A percentile compares a stretch with the other conserved stretches of the same genome.
Conservation (phyloP, 2,888 invertebrate genomes). For the Gymnocheta viridis region DNA sequence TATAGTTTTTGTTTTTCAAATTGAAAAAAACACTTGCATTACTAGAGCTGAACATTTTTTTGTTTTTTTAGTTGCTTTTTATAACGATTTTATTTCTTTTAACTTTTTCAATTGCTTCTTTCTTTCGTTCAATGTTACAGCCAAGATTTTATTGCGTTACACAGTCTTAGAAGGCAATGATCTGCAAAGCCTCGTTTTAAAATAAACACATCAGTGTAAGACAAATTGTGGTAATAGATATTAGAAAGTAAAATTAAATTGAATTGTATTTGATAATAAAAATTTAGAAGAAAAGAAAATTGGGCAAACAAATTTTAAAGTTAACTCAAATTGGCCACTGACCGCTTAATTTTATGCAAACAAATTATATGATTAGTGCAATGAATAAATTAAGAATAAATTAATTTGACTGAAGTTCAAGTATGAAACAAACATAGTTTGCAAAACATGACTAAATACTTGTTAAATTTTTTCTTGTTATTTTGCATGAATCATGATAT, state of each 20-base stretch:
- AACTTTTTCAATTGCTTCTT: constrained; percentile 3
- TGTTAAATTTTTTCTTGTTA: background rate
- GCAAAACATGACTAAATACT: constrained; percentile 1
- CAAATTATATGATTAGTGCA: background rate
- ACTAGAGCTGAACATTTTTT: constrained; percentile 56
- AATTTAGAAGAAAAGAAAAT: background rate
- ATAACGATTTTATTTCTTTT: constrained; percentile 7
- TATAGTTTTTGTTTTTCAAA: background rate
- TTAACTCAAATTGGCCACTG: background rate
- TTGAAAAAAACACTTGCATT: background rate
- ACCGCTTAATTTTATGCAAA: constrained; percentile 5
- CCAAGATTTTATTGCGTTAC: background rate
- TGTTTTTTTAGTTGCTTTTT: background rate
- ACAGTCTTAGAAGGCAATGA: constrained; percentile 18
- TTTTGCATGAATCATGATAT: constrained; percentile 25
- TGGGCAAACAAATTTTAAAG: background rate
- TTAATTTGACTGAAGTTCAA: background rate
- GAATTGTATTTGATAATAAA: constrained; percentile 5
- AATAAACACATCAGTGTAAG: background rate
- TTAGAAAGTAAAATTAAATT: constrained; percentile 59
- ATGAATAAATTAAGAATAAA: background rate
- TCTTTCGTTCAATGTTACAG: background rate
- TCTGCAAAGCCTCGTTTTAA: background rate
- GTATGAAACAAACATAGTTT: background rate
- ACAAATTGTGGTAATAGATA: constrained; percentile 30